Percentiles rank a stretch among this genome's conserved stretches.
phyloP scores from a whole-genome alignment of 2,113 vertebrate genomes.

The Andinoacara biseriatus region DNA sequence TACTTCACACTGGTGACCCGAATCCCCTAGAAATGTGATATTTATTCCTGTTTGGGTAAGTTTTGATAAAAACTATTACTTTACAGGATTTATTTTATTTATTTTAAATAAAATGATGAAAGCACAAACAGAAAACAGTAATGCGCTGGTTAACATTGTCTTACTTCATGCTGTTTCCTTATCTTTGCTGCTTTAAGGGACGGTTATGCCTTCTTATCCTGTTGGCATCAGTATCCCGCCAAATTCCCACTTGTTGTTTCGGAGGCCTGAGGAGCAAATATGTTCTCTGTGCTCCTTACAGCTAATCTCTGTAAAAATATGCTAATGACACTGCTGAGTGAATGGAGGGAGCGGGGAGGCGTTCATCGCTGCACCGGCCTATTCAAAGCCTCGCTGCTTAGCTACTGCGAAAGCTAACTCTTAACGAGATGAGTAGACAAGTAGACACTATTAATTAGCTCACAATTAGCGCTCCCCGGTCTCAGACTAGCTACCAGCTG shows the following conservation, averaged over 20 bases:
- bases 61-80: too few relatives aligned
- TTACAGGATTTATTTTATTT: too few relatives aligned
- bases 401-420: constrained; percentile 74
- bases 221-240: not conserved
- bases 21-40: not conserved
- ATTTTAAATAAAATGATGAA: too few relatives aligned
- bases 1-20: rapidly evolving
- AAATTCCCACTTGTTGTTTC: constrained; percentile 61
- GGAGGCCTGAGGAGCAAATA: constrained; percentile 10
- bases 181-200: not conserved
- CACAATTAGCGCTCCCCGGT: constrained; percentile 85
- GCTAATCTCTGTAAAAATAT: constrained; percentile 54
- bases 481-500: constrained; percentile 89
- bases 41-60: too few relatives aligned
- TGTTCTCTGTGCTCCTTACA: constrained; percentile 1
- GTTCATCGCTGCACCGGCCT: not conserved
- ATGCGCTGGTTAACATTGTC: not conserved
- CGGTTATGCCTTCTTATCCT: not conserved
- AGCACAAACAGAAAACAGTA: too few relatives aligned
- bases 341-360: constrained; percentile 36
- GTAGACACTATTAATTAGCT: constrained; percentile 85
- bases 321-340: constrained; percentile 44
- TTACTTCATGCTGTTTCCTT: not conserved
- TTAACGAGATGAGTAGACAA: constrained; percentile 83
- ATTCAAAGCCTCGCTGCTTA: constrained; percentile 60